phyloP scores from a whole-genome alignment of 1,140 invertebrate genomes.

The Brachionus asplanchnoidis region DNA sequence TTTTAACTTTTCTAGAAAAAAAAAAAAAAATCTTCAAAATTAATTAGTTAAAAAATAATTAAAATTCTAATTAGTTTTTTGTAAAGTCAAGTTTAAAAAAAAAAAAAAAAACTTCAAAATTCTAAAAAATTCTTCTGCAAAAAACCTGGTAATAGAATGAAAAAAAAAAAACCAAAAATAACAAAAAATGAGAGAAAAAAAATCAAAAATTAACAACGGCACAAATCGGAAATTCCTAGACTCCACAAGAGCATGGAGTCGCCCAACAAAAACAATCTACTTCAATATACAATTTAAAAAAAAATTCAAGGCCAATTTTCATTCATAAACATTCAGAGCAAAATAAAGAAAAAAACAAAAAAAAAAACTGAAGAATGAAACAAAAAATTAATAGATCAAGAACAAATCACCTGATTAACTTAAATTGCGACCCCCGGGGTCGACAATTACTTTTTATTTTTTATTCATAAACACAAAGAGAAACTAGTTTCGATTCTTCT shows the following conservation, averaged over 20 bases:
- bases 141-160: neutral
- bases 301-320: neutral
- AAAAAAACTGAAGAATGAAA: neutral
- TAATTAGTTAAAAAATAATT: neutral
- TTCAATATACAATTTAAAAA: conserved; percentile 26
- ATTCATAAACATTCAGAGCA: neutral
- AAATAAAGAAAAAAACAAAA: neutral
- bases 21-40: neutral
- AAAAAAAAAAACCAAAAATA: neutral
- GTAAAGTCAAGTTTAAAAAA: neutral
- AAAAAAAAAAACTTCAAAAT: conserved; percentile 5
- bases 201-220: neutral
- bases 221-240: neutral
- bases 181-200: neutral
- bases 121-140: conserved; percentile 1
- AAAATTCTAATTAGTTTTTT: neutral
- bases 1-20: conserved; percentile 4
- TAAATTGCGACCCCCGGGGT: neutral
- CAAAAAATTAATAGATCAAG: neutral
- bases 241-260: neutral
- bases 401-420: conserved; percentile 9
- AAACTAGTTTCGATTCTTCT: neutral
- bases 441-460: neutral
- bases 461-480: neutral
- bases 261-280: neutral